Evolutionary conservation across 2,797 vertebrate species (phyloP).

Genomic region (Pampus argenteus): DNA sequence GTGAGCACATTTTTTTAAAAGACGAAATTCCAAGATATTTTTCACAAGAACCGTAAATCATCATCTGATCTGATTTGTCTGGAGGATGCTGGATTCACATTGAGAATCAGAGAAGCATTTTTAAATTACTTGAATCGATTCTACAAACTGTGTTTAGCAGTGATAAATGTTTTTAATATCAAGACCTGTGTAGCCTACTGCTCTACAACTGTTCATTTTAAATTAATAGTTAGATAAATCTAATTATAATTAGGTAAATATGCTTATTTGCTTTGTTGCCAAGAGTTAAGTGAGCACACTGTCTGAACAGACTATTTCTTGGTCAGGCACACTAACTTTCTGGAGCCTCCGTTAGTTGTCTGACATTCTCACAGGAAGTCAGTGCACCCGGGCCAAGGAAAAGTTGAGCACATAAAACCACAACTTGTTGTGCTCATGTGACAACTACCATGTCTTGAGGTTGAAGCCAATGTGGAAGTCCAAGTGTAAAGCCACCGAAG

Average conservation of each 20-base stretch:
- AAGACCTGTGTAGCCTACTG: not conserved
- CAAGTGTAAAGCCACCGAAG: too few species aligned
- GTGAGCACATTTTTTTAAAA: slow-evolving; percentile 13
- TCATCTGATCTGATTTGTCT: slow-evolving; percentile 1
- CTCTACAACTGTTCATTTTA: not conserved
- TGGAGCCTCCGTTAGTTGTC: not conserved
- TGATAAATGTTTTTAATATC: not conserved
- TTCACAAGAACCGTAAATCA: slow-evolving; percentile 9
- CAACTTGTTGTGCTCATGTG: too few species aligned
- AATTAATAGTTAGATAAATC: not conserved
- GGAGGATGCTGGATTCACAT: not conserved
- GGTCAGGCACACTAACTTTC: too few species aligned
- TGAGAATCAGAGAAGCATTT: not conserved
- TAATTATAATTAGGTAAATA: not conserved
- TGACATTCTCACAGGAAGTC: too few species aligned
- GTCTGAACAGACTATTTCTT: not conserved
- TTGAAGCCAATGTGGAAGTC: too few species aligned
- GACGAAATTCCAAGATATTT: not conserved
- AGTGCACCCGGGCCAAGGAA: too few species aligned
- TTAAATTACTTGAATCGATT: not conserved
- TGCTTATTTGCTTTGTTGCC: not conserved
- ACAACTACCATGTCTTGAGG: too few species aligned
- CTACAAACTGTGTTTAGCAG: not conserved
- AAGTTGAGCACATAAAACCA: too few species aligned
- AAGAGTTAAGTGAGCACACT: not conserved